A percentile compares a stretch with the other conserved stretches of the same genome.
Evolutionary conservation across 2,113 vertebrate species (phyloP).

Genomic region (Brevimyrus niger): DNA sequence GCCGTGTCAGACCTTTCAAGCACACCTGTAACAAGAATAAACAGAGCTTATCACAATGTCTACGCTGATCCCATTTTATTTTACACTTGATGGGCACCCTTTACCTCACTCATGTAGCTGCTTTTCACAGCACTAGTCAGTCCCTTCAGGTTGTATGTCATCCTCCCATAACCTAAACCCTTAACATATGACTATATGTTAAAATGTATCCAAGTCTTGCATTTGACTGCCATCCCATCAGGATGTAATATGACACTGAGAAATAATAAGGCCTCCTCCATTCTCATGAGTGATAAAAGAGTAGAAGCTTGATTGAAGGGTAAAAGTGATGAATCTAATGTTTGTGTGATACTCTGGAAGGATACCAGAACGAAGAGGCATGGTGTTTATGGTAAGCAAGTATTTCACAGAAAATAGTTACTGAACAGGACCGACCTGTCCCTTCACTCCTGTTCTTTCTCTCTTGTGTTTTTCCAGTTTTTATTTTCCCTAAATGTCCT

Average conservation of each 20-base stretch:
- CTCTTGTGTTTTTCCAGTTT: background rate
- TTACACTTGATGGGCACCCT: background rate
- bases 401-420: background rate
- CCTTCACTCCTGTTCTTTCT: constrained; percentile 24
- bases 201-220: background rate
- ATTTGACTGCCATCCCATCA: background rate
- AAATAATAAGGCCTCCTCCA: background rate
- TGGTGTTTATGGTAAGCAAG: background rate
- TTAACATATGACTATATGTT: background rate
- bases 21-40: constrained; percentile 67
- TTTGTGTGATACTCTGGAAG: background rate
- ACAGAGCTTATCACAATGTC: background rate
- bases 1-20: constrained; percentile 60
- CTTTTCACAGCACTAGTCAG: background rate
- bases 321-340: background rate
- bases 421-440: background rate
- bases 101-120: background rate
- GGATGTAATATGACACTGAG: background rate
- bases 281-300: background rate
- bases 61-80: background rate
- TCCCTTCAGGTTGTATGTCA: background rate
- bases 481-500: background rate
- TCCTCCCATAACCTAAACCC: background rate
- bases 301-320: background rate
- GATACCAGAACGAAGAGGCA: background rate